Base-by-base conservation (phyloP, 2,888 invertebrate genomes). In the Campoplex capitator region DNA sequence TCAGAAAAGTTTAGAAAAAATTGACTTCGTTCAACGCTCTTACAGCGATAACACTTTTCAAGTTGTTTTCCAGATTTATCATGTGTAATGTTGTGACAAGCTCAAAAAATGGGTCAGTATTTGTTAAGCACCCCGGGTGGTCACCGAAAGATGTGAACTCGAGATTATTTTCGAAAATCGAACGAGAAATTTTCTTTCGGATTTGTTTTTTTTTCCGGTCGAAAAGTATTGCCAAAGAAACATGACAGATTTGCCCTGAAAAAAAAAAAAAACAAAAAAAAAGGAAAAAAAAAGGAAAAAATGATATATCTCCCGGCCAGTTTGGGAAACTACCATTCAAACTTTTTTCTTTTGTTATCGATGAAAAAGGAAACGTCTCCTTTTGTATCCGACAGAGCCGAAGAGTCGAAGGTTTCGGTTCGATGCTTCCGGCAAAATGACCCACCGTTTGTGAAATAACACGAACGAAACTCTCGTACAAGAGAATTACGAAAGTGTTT, bases 401-500 rank as follows among this genome's bases (percentile, higher is more conserved):
- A 71, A 48, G 32, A 38, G 71, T 71, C 38, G 32, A 74, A 38
- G 54, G 58, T 73, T 80, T 35, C 13, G 76, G 65, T 67, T 38
- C 51, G 65, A 32, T 67, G 65, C n/a, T 38, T 81, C 35, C 65
- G n/a, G 62, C 38, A 32, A 51, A 51, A 58, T 67, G 65, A 71
- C 58, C 74, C 51, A 23, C n/a, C n/a, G 67, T 74, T 74, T 32
- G 42, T 81, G 74, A 58, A 48, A 54, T 65, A 54, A 54, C 32
- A 65, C 56, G 32, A 16, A 76, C 35, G 23, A 38, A 38, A 28
- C 65, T 77, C 70, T 56, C 38, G 38, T 77, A 51, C 42, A 81
- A 38, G 71, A 73, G 84, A 84, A 86, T 86, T 84, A 84, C 82
- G 76, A 79, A 84, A 88, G 88, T 86, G 79, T 86, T 88, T 84